Conservation (phyloP, 2,113 vertebrate species). For the Ailurus styani region DNA sequence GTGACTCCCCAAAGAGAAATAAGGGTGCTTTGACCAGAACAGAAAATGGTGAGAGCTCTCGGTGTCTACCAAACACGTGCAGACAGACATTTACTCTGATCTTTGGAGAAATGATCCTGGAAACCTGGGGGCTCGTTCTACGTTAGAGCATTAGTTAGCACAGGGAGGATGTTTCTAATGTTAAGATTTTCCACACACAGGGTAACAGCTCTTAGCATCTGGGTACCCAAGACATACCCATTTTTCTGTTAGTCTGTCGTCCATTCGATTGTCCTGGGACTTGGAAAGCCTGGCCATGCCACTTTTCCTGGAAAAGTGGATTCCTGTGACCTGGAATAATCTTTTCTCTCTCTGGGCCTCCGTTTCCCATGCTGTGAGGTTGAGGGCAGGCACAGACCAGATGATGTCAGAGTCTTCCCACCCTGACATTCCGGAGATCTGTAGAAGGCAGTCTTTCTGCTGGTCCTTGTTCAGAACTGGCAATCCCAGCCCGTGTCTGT, state of each 20-base stretch:
- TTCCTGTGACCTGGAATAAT: not conserved
- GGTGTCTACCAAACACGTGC: accelerated
- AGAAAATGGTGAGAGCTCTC: not conserved
- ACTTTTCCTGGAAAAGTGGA: not conserved
- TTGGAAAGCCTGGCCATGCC: not conserved
- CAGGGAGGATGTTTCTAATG: not conserved
- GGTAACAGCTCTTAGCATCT: not conserved
- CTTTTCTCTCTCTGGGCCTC: not conserved
- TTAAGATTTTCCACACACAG: not conserved
- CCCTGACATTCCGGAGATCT: not conserved
- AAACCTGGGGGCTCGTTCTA: not conserved
- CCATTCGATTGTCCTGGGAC: not conserved
- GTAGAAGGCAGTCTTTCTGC: not conserved
- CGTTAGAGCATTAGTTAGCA: not conserved
- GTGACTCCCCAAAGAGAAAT: not conserved
- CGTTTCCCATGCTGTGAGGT: not conserved
- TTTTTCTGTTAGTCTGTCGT: not conserved
- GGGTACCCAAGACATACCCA: not conserved
- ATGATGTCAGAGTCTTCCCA: not conserved
- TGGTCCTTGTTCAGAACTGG: not conserved
- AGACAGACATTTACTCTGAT: not conserved
- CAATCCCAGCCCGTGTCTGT: not conserved
- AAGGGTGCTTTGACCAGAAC: not conserved
- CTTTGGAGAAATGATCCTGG: not conserved
- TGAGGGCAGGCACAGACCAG: too few species aligned